Percentiles rank a stretch among this genome's conserved stretches.
Conservation (phyloP, 1,140 invertebrate genomes). For the Polypedilum vanderplanki region DNA sequence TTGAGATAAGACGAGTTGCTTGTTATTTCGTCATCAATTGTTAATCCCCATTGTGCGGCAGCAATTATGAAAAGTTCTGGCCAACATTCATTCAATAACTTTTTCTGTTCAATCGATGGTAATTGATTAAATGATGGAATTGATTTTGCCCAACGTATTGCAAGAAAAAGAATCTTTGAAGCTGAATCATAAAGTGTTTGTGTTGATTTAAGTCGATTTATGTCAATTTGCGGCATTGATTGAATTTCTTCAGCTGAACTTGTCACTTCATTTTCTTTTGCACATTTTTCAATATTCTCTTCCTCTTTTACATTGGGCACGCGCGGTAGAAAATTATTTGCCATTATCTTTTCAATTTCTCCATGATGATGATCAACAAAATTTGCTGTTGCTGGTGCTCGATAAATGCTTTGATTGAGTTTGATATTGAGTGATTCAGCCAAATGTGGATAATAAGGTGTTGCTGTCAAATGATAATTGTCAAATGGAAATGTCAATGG, state of each 20-base stretch:
- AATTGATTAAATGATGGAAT: slow-evolving; percentile 68
- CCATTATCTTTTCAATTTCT: slow-evolving; percentile 33
- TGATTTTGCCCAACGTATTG: slow-evolving; percentile 68
- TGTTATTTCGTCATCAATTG: slow-evolving; percentile 59
- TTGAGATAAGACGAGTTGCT: slow-evolving; percentile 28
- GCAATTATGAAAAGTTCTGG: slow-evolving; percentile 76
- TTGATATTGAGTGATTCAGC: slow-evolving; percentile 17
- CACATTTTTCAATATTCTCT: slow-evolving; percentile 36
- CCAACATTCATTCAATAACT: slow-evolving; percentile 72
- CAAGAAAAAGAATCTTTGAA: slow-evolving; percentile 66
- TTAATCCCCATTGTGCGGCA: slow-evolving; percentile 69
- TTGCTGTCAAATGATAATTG: slow-evolving; percentile 6
- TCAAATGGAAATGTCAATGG: not conserved
- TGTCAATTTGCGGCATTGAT: not conserved
- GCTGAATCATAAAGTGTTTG: slow-evolving; percentile 61
- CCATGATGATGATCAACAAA: not conserved
- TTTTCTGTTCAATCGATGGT: slow-evolving; percentile 60
- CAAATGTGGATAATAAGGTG: slow-evolving; percentile 20
- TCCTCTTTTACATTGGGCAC: slow-evolving; percentile 33
- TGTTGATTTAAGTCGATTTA: slow-evolving; percentile 33
- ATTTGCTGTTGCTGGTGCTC: not conserved
- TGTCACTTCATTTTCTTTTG: slow-evolving; percentile 66
- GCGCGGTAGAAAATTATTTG: slow-evolving; percentile 33
- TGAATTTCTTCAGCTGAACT: slow-evolving; percentile 57
- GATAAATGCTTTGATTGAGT: slow-evolving; percentile 8